Evolutionary conservation across 2,113 vertebrate species (phyloP).

Genomic region (Sphaerodactylus townsendi): DNA sequence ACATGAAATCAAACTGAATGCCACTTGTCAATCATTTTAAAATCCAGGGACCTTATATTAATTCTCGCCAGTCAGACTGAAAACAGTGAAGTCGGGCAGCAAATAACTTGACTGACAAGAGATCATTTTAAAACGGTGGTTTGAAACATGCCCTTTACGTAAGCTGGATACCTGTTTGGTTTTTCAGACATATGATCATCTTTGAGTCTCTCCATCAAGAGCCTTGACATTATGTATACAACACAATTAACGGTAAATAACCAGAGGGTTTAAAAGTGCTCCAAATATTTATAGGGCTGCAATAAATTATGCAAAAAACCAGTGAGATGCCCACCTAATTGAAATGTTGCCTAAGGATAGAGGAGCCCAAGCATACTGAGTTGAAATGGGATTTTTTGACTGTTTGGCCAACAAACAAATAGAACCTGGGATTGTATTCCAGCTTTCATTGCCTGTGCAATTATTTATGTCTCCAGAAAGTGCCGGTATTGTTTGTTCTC

Average conservation of each 20-base stretch:
- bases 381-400: neutral
- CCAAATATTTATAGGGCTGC: neutral
- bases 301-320: neutral
- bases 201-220: neutral
- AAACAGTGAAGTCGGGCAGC: neutral
- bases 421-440: no score
- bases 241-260: no score
- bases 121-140: neutral
- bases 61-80: neutral
- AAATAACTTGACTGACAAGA: neutral
- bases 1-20: neutral
- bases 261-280: neutral
- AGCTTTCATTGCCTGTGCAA: neutral
- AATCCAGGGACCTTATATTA: slow-evolving; percentile 5
- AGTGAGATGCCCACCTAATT: neutral
- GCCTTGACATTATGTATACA: neutral
- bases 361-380: neutral
- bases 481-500: neutral
- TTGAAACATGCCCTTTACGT: neutral
- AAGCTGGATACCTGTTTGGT: neutral
- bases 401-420: neutral
- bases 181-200: neutral
- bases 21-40: slow-evolving; percentile 10
- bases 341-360: no score
- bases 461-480: neutral